Base-by-base conservation (phyloP, 2,888 invertebrate species). In the Dasypogon diadema region DNA sequence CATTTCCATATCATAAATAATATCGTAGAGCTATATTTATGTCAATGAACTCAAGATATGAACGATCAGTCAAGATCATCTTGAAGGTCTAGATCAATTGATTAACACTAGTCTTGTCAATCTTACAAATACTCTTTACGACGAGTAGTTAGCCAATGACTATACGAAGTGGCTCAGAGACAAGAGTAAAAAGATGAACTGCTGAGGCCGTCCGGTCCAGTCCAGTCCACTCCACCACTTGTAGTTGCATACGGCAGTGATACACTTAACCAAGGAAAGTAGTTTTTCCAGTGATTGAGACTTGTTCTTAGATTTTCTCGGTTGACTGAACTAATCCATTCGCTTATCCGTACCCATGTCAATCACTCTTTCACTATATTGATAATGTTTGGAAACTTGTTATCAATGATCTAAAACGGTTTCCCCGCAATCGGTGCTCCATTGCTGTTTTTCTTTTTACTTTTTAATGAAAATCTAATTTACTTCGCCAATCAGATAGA, bases 401-500 rank as follows among this genome's bases (percentile, higher is more conserved):
- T 60, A 60, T 60, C 60, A 37, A 18, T 21, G 60, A 60, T 60
- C 60, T 60, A 8, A 18, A 34, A 18, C 21, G 12, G 37, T 1
- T n/a, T 34, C 22, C 12, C 8, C n/a, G 2, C n/a, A 2, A 42
- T 42, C 16, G 6, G 51, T 8, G 18, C 18, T 18, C 16, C 51
- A 16, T 2, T 8, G 4, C 18, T 51, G 34, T 14, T 34, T 60
- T 18, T 37, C 18, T 60, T 60, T 37, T 18, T 4, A 24, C 1
- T 60, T 56, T 60, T 60, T 60, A 60, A 34, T 60, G 22, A 65
- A 48, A 65, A 65, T 65, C 65, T 37, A 65, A 65, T 65, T 65
- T 46, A 65, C 4, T 16, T 24, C n/a, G n/a, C 63, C 18, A 46
- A 65, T 24, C 46, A 12, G n/a, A 42, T 42, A 6, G 24, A 46